phyloP scores from a whole-genome alignment of 2,888 invertebrate genomes.

The Phania funesta region DNA sequence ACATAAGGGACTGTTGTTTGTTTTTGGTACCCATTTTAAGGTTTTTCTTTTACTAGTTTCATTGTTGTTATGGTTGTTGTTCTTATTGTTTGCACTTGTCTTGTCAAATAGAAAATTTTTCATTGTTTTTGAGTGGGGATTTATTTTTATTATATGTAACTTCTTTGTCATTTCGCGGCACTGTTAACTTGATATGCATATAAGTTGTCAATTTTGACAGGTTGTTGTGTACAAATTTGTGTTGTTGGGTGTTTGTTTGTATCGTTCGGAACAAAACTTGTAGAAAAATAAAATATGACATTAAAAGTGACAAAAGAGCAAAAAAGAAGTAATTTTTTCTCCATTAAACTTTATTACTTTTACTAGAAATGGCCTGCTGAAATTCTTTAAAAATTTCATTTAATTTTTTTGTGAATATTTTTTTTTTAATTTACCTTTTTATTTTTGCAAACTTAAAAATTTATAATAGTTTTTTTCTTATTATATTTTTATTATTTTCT shows the following conservation, averaged over 20 bases:
- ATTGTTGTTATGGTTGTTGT: neutral
- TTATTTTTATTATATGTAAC: no score
- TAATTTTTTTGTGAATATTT: no score
- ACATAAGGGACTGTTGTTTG: neutral
- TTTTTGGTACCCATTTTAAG: conserved; percentile 15
- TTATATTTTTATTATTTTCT: neutral
- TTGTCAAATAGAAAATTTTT: conserved; percentile 36
- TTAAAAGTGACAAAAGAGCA: conserved; percentile 18
- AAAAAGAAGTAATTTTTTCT: no score
- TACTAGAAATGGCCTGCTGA: no score
- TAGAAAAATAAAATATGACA: neutral
- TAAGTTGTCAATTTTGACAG: conserved; percentile 60
- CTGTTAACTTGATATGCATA: conserved; percentile 47
- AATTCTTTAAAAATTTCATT: no score
- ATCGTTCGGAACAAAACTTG: conserved; percentile 40
- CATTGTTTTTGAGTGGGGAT: neutral
- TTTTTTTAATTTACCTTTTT: neutral
- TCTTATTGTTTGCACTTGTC: no score
- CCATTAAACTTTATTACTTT: no score
- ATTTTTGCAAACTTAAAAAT: no score
- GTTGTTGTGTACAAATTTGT: conserved; percentile 37
- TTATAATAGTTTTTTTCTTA: neutral
- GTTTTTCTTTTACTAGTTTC: neutral
- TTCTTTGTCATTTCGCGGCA: neutral
- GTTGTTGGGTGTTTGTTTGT: neutral